Evolutionary conservation across 2,113 vertebrate species (phyloP).

Genomic region (Myotis yumanensis): DNA sequence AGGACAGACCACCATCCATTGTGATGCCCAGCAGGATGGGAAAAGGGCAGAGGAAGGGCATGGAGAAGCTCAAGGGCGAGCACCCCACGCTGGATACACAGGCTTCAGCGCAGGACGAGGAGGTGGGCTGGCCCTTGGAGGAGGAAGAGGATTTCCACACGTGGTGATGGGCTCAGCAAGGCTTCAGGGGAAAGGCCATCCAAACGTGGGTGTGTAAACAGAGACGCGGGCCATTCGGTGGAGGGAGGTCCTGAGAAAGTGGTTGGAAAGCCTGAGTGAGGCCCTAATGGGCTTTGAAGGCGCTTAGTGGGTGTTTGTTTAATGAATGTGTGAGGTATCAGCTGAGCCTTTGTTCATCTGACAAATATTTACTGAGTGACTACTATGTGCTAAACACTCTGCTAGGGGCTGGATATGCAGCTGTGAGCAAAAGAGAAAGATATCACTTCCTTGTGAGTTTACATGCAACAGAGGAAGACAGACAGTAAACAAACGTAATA

Average conservation of each 20-base stretch:
- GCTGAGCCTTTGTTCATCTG: background rate
- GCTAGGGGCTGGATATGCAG: background rate
- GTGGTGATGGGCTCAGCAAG: background rate
- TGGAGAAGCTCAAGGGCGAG: background rate
- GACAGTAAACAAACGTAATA: background rate
- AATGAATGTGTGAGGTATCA: background rate
- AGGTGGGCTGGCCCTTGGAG: background rate
- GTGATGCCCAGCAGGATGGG: rapidly evolving
- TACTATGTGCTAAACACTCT: background rate
- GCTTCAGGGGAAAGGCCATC: background rate
- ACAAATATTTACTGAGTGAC: background rate
- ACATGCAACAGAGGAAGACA: background rate
- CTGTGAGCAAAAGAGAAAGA: background rate
- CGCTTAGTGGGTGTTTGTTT: background rate
- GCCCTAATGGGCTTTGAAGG: background rate
- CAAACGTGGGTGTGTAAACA: background rate
- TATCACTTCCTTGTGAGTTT: background rate
- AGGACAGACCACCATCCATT: background rate
- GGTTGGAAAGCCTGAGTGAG: background rate
- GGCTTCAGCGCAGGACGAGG: rapidly evolving
- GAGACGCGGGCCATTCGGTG: background rate
- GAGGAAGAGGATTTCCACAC: background rate
- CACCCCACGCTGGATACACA: rapidly evolving
- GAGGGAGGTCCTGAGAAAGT: background rate
- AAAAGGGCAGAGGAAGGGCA: background rate